A percentile compares a stretch with the other conserved stretches of the same genome.
Evolutionary conservation across 2,888 invertebrate genomes (phyloP).

Genomic region (Trilocha varians): DNA sequence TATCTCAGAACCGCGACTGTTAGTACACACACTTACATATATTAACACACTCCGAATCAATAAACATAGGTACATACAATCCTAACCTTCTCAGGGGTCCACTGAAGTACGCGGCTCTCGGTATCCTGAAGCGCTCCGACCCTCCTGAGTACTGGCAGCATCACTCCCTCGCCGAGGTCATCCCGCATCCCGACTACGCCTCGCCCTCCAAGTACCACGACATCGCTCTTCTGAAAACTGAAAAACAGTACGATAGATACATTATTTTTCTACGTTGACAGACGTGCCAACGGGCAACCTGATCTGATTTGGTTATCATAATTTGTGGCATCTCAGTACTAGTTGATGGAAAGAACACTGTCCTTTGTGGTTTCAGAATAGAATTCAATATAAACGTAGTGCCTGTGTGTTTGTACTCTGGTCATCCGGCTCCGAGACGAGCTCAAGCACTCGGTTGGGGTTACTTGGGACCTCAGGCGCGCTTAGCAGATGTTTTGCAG

Average conservation of each 20-base stretch:
- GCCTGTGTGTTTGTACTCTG: conserved; percentile 10
- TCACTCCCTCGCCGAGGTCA: conserved; percentile 8
- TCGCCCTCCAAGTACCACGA: conserved; percentile 17
- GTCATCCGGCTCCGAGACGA: background rate
- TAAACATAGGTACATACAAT: conserved; percentile 7
- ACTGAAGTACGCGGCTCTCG: conserved; percentile 9
- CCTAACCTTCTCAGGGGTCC: conserved; percentile 9
- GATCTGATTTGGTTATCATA: too few species aligned
- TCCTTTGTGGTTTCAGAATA: conserved; percentile 7
- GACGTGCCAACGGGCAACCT: too few species aligned
- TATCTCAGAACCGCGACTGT: conserved; percentile 5
- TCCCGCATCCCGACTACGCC: conserved; percentile 11
- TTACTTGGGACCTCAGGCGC: background rate
- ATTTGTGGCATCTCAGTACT: too few species aligned
- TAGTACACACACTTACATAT: background rate
- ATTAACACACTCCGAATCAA: background rate
- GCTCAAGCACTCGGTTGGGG: conserved; percentile 6
- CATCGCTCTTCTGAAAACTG: conserved; percentile 14
- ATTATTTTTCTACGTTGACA: too few species aligned
- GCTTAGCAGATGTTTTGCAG: background rate
- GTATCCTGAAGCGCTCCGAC: conserved; percentile 14
- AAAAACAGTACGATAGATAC: conserved; percentile 11
- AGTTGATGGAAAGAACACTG: background rate
- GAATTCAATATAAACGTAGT: conserved; percentile 8
- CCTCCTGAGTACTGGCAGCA: conserved; percentile 10